Evolutionary conservation across 2,797 vertebrate genomes (phyloP).

Genomic region (Gymnothorax javanicus): DNA sequence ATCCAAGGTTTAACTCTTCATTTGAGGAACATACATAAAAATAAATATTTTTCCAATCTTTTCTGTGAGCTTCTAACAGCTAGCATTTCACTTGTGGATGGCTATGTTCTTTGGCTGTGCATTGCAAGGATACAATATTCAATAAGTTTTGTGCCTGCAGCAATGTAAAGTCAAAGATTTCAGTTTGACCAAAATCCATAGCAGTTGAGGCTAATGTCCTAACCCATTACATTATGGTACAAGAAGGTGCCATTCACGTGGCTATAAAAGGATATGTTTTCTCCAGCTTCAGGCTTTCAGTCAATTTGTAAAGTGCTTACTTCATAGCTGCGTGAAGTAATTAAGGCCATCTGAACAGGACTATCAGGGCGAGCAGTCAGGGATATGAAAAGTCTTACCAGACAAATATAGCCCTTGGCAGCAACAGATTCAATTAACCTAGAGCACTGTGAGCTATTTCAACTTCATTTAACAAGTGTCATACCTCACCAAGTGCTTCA

Average conservation of each 20-base stretch:
- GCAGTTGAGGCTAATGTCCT: background rate
- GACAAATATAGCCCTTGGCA: slow-evolving; percentile 9
- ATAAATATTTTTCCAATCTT: too few relatives aligned
- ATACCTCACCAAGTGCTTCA: background rate
- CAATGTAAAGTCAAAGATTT: slow-evolving; percentile 34
- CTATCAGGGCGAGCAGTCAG: background rate
- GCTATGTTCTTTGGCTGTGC: background rate
- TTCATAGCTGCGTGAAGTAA: background rate
- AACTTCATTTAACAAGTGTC: background rate
- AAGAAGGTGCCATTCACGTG: background rate
- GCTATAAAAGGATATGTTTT: slow-evolving; percentile 22
- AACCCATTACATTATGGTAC: slow-evolving; percentile 1
- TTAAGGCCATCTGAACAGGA: slow-evolving; percentile 9
- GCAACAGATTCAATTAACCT: background rate
- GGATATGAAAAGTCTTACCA: background rate
- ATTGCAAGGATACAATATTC: background rate
- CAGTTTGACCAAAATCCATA: slow-evolving; percentile 22
- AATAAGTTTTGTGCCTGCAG: background rate
- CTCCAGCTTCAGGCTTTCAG: background rate
- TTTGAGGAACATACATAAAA: background rate
- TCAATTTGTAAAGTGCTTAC: background rate
- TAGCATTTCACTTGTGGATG: slow-evolving; percentile 44
- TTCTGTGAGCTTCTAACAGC: slow-evolving; percentile 49
- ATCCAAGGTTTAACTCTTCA: background rate
- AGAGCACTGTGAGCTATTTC: slow-evolving; percentile 6